Evolutionary conservation across 2,797 vertebrate genomes (phyloP).

Genomic region (Alosa sapidissima): DNA sequence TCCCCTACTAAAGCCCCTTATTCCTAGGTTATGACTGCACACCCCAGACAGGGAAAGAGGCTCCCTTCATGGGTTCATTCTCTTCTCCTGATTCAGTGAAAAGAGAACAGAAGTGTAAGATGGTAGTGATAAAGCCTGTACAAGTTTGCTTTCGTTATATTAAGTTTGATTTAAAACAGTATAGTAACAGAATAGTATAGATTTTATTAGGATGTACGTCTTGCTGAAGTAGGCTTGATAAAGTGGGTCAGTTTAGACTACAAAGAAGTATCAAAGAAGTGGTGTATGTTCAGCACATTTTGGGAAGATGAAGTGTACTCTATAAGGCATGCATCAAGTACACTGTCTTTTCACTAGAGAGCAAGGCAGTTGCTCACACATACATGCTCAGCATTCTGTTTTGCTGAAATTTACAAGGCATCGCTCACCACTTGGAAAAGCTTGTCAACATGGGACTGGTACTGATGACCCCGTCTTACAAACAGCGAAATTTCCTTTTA

Average conservation of each 20-base stretch:
- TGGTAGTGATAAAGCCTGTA: background rate
- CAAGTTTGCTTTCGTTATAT: background rate
- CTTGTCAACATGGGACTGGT: background rate
- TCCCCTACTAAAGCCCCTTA: background rate
- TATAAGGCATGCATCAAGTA: background rate
- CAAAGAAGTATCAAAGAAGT: background rate
- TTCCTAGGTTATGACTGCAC: background rate
- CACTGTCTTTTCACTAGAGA: background rate
- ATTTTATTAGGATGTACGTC: background rate
- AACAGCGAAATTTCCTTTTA: background rate
- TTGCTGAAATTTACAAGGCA: conserved; percentile 48
- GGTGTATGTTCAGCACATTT: conserved; percentile 10
- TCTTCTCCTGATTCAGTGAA: conserved; percentile 3
- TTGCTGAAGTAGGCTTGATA: background rate
- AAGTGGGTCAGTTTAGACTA: background rate
- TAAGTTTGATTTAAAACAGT: too few species aligned
- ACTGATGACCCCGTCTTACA: background rate
- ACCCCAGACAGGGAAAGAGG: background rate
- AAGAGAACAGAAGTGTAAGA: background rate
- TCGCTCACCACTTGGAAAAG: background rate
- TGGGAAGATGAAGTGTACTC: conserved; percentile 19
- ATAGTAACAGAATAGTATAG: background rate
- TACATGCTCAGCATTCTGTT: conserved; percentile 39
- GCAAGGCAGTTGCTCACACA: conserved; percentile 34
- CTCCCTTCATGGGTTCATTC: background rate